phyloP scores from a whole-genome alignment of 2,113 vertebrate species.

The Dasyurus viverrinus region DNA sequence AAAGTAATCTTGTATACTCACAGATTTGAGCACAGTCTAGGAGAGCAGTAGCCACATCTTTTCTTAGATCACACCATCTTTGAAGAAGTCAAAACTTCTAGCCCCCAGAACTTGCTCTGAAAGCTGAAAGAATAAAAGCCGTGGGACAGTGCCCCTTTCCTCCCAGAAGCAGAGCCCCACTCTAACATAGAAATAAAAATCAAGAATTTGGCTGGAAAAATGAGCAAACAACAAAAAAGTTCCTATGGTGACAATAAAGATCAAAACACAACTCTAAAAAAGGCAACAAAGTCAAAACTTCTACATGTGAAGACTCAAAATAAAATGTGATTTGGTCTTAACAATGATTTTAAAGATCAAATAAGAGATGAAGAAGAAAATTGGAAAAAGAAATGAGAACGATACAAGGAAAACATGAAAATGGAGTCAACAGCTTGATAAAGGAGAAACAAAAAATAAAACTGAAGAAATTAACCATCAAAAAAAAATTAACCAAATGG shows the following conservation, averaged over 20 bases:
- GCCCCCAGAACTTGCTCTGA: neutral
- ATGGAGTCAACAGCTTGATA: neutral
- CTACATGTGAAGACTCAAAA: neutral
- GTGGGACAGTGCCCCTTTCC: neutral
- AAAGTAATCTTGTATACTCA: neutral
- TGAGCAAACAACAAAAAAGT: neutral
- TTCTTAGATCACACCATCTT: neutral
- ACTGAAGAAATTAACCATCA: neutral
- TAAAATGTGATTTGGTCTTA: neutral
- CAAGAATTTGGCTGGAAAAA: neutral
- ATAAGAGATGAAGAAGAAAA: neutral
- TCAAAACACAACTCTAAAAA: neutral
- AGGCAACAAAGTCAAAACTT: neutral
- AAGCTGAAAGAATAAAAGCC: neutral
- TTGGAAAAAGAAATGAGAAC: neutral
- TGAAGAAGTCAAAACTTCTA: neutral
- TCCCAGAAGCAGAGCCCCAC: neutral
- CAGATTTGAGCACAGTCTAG: neutral
- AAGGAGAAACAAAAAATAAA: neutral
- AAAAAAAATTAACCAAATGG: neutral
- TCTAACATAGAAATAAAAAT: neutral
- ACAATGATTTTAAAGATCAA: neutral
- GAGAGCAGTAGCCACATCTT: neutral
- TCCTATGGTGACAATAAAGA: neutral
- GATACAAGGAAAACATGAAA: neutral